phyloP scores from a whole-genome alignment of 2,113 vertebrate genomes.

The Corydoras sp. region DNA sequence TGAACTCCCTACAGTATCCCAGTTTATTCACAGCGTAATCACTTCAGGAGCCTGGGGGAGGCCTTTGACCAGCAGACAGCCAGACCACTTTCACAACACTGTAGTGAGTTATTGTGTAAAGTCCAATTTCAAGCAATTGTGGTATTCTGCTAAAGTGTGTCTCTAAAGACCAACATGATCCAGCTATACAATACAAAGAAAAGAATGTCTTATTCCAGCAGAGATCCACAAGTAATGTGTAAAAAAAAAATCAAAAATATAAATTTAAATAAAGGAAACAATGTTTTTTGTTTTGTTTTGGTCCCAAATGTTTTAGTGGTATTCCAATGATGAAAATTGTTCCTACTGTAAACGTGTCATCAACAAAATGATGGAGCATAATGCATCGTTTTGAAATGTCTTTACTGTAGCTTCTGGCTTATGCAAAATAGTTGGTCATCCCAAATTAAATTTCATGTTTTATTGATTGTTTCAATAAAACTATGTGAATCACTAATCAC shows the following conservation, averaged over 20 bases:
- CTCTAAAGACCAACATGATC: slow-evolving; percentile 51
- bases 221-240: slow-evolving; percentile 37
- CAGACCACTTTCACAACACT: slow-evolving; percentile 45
- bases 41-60: slow-evolving; percentile 48
- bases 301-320: no score
- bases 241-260: slow-evolving; percentile 47
- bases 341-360: no score
- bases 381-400: no score
- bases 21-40: slow-evolving; percentile 56
- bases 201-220: slow-evolving; percentile 41
- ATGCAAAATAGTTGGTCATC: no score
- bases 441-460: no score
- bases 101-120: slow-evolving; percentile 56
- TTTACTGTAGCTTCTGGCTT: no score
- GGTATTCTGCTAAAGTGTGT: slow-evolving; percentile 60
- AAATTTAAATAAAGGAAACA: background rate
- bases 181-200: slow-evolving; percentile 51
- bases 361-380: no score
- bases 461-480: no score
- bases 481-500: no score
- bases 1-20: slow-evolving; percentile 60
- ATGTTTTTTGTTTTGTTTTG: no score
- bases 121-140: slow-evolving; percentile 61
- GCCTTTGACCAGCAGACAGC: slow-evolving; percentile 43
- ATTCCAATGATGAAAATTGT: no score